These are phyloP conservation scores for Arvicanthis niloticus DNA, from an alignment of 2,113 vertebrate species.

Conservation along the genomic window DNA sequence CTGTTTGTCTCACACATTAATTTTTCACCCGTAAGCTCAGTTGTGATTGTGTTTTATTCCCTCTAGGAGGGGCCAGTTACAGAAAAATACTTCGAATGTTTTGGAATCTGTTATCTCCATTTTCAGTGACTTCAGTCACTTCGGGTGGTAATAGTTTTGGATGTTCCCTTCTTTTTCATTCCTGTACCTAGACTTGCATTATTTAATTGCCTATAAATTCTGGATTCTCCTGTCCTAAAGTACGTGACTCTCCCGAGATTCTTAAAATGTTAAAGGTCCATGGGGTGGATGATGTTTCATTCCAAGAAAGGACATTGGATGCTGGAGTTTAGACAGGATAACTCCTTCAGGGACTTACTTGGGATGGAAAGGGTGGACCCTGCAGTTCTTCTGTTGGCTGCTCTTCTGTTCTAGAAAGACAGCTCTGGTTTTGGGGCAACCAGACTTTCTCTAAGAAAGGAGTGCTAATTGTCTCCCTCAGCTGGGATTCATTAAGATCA, in stretches of 20 bases:
- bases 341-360: neutral
- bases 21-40: neutral
- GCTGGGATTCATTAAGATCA: conserved; percentile 7
- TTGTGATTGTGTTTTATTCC: neutral
- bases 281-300: neutral
- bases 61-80: neutral
- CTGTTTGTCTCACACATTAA: neutral
- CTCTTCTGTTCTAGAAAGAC: neutral
- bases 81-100: conserved; percentile 16
- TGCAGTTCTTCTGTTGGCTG: neutral
- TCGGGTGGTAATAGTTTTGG: neutral
- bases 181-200: neutral
- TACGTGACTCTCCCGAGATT: neutral
- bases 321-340: neutral
- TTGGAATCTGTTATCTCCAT: neutral
- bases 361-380: neutral
- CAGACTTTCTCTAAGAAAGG: neutral
- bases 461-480: neutral
- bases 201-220: neutral
- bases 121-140: neutral
- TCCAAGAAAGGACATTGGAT: neutral
- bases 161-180: neutral
- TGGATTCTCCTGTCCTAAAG: neutral
- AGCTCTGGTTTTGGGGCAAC: neutral
- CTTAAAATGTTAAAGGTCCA: neutral